Evolutionary conservation across 1,140 invertebrate species (phyloP).

Genomic region (Zaprionus africanus): DNA sequence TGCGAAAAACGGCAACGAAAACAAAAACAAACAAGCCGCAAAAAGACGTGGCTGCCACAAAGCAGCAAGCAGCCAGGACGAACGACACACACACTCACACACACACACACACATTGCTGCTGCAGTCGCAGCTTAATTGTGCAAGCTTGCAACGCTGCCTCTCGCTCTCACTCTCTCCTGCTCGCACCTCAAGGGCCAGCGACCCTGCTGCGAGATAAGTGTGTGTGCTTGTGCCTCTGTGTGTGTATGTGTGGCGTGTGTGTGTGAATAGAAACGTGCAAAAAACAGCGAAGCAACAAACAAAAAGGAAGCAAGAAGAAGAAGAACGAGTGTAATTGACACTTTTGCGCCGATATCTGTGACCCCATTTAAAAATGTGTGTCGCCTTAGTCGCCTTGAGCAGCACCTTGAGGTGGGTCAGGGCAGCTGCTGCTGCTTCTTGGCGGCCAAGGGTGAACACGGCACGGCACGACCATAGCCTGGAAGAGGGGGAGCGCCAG

Average conservation of each 20-base stretch:
- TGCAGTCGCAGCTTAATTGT: constrained; percentile 49
- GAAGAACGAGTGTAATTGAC: constrained; percentile 66
- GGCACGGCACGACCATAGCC: neutral
- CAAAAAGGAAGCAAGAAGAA: constrained; percentile 38
- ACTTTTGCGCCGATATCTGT: constrained; percentile 77
- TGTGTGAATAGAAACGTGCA: constrained; percentile 24
- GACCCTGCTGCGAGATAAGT: constrained; percentile 17
- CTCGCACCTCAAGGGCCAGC: constrained; percentile 6
- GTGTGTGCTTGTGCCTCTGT: neutral
- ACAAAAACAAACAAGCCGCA: constrained; percentile 27
- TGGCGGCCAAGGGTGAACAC: constrained; percentile 38
- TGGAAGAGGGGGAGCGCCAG: neutral
- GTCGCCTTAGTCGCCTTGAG: constrained; percentile 39
- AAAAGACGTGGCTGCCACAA: constrained; percentile 15
- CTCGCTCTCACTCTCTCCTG: neutral
- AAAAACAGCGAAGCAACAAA: constrained; percentile 7
- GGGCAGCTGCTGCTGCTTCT: constrained; percentile 37
- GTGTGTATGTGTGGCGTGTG: constrained; percentile 10
- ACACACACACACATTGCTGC: neutral
- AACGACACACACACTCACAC: constrained; percentile 19
- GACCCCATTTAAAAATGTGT: constrained; percentile 78
- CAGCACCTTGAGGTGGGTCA: constrained; percentile 76
- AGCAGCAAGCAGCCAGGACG: constrained; percentile 40
- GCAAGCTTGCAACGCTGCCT: constrained; percentile 18
- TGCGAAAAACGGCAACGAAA: constrained; percentile 7